Conservation (phyloP, 2,113 vertebrate species). For the Rhagologus leucostigma region DNA sequence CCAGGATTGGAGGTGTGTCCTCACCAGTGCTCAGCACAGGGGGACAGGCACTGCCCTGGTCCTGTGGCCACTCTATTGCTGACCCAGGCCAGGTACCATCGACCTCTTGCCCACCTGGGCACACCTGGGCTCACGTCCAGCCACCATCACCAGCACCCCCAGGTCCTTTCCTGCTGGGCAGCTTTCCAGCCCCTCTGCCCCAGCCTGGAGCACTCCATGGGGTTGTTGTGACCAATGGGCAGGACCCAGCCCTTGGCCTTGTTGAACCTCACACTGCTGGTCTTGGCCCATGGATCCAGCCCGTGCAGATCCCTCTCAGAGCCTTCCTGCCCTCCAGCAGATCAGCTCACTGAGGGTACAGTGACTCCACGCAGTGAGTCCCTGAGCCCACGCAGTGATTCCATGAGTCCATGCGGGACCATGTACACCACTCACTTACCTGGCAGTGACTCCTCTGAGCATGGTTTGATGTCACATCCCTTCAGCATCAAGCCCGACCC, state of each 20-base stretch:
- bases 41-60: background rate
- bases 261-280: background rate
- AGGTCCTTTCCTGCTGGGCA: background rate
- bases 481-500: background rate
- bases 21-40: background rate
- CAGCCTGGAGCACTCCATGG: background rate
- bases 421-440: rapidly evolving
- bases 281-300: background rate
- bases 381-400: background rate
- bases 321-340: background rate
- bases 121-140: background rate
- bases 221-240: background rate
- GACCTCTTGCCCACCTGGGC: background rate
- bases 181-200: background rate
- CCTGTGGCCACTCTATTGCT: background rate
- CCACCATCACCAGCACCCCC: background rate
- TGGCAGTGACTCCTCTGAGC: background rate
- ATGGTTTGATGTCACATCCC: background rate
- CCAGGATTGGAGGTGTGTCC: background rate
- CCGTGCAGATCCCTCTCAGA: background rate
- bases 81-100: background rate
- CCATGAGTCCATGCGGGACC: background rate
- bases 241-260: background rate
- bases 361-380: background rate
- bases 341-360: background rate